phyloP scores from a whole-genome alignment of 2,797 vertebrate genomes.

The Malurus splendens region DNA sequence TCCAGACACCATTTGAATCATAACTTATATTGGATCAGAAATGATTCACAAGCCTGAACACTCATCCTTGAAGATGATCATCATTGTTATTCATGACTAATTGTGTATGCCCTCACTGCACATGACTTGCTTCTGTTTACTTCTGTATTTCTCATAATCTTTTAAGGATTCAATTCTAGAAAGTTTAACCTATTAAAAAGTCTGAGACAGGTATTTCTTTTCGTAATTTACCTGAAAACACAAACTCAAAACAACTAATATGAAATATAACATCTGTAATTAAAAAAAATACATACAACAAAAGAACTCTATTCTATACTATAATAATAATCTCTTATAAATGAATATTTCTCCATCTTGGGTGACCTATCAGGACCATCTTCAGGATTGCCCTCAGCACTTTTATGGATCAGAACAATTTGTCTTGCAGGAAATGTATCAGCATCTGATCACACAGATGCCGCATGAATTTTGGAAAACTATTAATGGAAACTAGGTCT shows the following conservation, averaged over 20 bases:
- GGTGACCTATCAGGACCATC: neutral
- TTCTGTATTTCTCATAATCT: neutral
- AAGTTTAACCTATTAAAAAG: neutral
- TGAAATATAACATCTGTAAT: neutral
- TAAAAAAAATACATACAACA: neutral
- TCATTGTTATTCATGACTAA: neutral
- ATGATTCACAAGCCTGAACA: slow-evolving; percentile 21
- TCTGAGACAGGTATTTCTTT: neutral
- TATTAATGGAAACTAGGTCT: neutral
- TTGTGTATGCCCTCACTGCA: neutral
- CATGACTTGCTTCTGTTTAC: neutral
- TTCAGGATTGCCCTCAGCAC: neutral
- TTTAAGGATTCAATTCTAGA: neutral
- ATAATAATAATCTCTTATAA: neutral
- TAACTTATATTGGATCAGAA: neutral
- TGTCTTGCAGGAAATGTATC: neutral
- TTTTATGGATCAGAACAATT: neutral
- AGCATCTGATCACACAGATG: neutral
- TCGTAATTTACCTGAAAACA: neutral
- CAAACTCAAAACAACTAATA: neutral
- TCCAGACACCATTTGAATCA: slow-evolving; percentile 14
- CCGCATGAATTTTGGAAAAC: neutral
- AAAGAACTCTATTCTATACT: neutral
- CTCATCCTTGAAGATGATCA: neutral
- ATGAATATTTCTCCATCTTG: neutral